Percentiles rank a stretch among this genome's conserved stretches.
Conservation (phyloP, 2,888 invertebrate genomes). For the Meteorus cinctellus region DNA sequence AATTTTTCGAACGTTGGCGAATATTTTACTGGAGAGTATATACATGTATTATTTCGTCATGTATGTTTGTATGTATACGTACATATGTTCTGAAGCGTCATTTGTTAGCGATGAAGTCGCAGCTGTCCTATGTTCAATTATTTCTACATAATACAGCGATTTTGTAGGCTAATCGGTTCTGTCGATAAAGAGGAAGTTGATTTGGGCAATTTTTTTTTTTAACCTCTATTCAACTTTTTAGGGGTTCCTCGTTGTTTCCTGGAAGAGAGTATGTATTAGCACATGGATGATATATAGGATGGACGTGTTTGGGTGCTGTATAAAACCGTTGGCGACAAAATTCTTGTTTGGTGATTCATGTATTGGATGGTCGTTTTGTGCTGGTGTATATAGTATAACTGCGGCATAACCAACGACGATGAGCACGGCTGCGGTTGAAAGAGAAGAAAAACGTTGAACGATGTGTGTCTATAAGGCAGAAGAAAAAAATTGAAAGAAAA, state of each 20-base stretch:
- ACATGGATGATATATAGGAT: background rate
- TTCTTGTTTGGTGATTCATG: conserved; percentile 46
- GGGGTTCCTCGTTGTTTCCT: no score
- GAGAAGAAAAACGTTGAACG: background rate
- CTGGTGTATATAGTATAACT: background rate
- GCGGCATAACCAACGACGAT: background rate
- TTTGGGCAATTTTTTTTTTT: no score
- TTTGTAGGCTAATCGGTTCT: no score
- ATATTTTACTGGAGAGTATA: conserved; percentile 24
- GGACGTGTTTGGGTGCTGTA: background rate
- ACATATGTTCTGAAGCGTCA: no score
- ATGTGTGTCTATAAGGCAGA: conserved; percentile 39
- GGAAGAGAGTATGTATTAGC: background rate
- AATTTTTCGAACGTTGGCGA: conserved; percentile 47
- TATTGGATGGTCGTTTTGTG: background rate
- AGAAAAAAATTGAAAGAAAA: conserved; percentile 51
- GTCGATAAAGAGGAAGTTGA: no score
- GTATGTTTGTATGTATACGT: background rate
- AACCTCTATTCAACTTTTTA: no score
- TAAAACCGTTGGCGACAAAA: background rate
- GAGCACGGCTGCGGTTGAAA: conserved; percentile 32
- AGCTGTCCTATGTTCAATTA: no score
- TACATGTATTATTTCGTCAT: conserved; percentile 21
- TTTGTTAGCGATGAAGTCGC: no score
- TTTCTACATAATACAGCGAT: no score